Evolutionary conservation across 2,797 vertebrate genomes (phyloP).

Genomic region (Sternotherus odoratus): DNA sequence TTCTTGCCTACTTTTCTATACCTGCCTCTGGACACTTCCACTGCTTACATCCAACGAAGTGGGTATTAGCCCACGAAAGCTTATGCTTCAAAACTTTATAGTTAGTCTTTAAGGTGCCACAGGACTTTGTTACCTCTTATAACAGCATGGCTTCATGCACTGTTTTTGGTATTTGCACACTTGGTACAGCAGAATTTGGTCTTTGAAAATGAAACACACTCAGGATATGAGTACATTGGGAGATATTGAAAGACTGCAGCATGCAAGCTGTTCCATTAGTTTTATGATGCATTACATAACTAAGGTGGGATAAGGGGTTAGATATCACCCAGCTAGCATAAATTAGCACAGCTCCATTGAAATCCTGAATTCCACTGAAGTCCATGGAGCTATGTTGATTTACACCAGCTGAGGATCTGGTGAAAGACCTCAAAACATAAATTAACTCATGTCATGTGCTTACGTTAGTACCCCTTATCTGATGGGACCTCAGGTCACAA

Average conservation of each 20-base stretch:
- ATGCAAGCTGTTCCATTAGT: neutral
- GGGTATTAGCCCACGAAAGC: no score
- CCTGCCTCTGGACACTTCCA: no score
- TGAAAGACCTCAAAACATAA: neutral
- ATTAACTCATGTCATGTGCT: neutral
- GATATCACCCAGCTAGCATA: neutral
- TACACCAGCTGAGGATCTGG: neutral
- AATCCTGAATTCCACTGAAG: neutral
- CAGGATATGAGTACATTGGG: rapidly evolving
- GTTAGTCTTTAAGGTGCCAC: no score
- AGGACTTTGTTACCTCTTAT: no score
- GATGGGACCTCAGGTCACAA: neutral
- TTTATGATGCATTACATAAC: neutral
- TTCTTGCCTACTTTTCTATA: no score
- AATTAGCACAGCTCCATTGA: neutral
- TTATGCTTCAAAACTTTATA: no score
- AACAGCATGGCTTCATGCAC: neutral
- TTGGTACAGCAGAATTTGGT: neutral
- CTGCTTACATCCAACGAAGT: no score
- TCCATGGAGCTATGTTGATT: neutral
- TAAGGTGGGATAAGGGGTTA: neutral
- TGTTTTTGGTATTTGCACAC: neutral
- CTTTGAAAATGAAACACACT: neutral
- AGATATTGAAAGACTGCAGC: neutral
- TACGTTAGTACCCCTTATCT: neutral